Evolutionary conservation across 2,888 invertebrate species (phyloP).

Genomic region (Leucoptera coffeella): DNA sequence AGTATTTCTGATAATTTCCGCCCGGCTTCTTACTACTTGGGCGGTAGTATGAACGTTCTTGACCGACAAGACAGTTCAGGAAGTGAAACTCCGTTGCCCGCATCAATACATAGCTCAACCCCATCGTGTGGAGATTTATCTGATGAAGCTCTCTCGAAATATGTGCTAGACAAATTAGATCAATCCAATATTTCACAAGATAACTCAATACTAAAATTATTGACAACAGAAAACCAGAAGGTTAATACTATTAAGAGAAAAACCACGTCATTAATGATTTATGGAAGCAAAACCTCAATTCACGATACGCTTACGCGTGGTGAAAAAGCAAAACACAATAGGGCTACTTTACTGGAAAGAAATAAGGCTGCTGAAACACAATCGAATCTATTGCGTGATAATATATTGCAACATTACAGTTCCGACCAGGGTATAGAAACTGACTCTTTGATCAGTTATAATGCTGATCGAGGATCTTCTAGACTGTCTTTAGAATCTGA

Average conservation of each 20-base stretch:
- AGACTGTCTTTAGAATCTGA: slow-evolving; percentile 41
- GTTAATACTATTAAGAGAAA: slow-evolving; percentile 37
- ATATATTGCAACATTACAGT: slow-evolving; percentile 24
- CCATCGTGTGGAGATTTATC: slow-evolving; percentile 69
- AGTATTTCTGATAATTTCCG: slow-evolving; percentile 84
- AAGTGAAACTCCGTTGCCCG: slow-evolving; percentile 72
- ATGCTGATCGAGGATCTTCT: slow-evolving; percentile 39
- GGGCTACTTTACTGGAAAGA: slow-evolving; percentile 34
- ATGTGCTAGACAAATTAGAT: slow-evolving; percentile 46
- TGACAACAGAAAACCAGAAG: slow-evolving; percentile 37
- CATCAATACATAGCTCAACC: slow-evolving; percentile 70
- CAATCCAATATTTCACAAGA: slow-evolving; percentile 39
- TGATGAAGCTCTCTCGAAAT: slow-evolving; percentile 48
- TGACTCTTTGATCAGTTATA: slow-evolving; percentile 37
- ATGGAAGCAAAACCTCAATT: slow-evolving; percentile 42
- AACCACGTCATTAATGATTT: slow-evolving; percentile 45
- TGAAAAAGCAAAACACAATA: slow-evolving; percentile 39
- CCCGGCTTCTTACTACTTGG: slow-evolving; percentile 81
- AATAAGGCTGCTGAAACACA: slow-evolving; percentile 19
- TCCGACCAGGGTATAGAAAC: slow-evolving; percentile 28
- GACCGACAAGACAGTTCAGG: slow-evolving; percentile 76
- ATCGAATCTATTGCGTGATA: slow-evolving; percentile 18
- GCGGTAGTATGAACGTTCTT: slow-evolving; percentile 58
- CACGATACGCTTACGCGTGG: slow-evolving; percentile 45
- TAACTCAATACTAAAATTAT: slow-evolving; percentile 43